Conservation (phyloP, 1,140 invertebrate genomes). For the Drosophila cardini region DNA sequence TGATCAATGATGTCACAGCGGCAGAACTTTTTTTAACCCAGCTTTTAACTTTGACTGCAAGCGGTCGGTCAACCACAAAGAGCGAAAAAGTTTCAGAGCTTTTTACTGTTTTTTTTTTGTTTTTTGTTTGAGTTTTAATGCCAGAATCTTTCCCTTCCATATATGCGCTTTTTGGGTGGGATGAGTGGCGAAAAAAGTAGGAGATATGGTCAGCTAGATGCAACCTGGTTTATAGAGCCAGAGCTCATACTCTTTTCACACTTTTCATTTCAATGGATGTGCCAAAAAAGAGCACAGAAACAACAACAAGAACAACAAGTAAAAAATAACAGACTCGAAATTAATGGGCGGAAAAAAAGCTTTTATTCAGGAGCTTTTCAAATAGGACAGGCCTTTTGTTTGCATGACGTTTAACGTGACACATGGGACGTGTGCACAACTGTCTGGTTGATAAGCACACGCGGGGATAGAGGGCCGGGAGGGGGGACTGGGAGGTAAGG, state of each 20-base stretch:
- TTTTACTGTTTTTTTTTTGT: slow-evolving; percentile 42
- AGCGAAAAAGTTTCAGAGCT: slow-evolving; percentile 46
- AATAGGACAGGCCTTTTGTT: slow-evolving; percentile 70
- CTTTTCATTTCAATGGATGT: slow-evolving; percentile 60
- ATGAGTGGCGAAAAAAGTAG: not conserved
- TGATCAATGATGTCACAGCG: slow-evolving; percentile 56
- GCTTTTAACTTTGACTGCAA: slow-evolving; percentile 58
- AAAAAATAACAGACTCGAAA: slow-evolving; percentile 52
- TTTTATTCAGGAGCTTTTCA: slow-evolving; percentile 50
- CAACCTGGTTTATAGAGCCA: slow-evolving; percentile 55
- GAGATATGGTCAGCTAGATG: slow-evolving; percentile 35
- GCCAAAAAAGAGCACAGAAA: slow-evolving; percentile 5
- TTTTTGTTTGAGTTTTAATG: slow-evolving; percentile 34
- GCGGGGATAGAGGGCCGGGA: not conserved
- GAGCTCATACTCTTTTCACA: slow-evolving; percentile 58
- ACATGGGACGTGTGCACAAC: slow-evolving; percentile 67
- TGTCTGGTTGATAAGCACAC: slow-evolving; percentile 40
- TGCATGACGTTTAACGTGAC: slow-evolving; percentile 78
- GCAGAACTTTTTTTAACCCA: slow-evolving; percentile 41
- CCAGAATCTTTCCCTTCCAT: slow-evolving; percentile 6
- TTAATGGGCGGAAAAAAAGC: slow-evolving; percentile 75
- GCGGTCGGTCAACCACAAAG: slow-evolving; percentile 56
- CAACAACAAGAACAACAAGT: slow-evolving; percentile 10
- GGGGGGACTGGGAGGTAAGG: not conserved
- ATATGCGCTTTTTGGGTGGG: slow-evolving; percentile 8